Evolutionary conservation across 2,797 vertebrate species (phyloP).

Genomic region (Thripadectes ignobilis): DNA sequence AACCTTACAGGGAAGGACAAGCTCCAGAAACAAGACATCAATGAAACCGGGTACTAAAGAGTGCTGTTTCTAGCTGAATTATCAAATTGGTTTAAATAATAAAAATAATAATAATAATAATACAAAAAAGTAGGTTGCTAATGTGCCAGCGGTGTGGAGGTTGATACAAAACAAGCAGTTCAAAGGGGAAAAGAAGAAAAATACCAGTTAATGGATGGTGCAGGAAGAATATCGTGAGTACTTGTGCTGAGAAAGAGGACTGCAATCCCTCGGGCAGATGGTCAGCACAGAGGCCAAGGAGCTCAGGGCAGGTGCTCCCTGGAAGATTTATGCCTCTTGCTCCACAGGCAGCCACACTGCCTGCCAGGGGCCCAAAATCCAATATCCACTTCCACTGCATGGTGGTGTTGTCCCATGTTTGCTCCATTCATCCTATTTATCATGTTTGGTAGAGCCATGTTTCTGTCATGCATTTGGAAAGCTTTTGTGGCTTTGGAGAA

Average conservation of each 20-base stretch:
- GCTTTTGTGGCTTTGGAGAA: background rate
- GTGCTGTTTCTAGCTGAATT: background rate
- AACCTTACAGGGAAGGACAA: background rate
- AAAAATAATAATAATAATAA: background rate
- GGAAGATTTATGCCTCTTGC: background rate
- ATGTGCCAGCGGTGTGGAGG: accelerated
- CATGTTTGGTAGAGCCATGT: background rate
- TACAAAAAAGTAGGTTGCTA: background rate
- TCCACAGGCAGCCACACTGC: background rate
- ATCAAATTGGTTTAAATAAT: accelerated
- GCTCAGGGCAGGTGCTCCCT: background rate
- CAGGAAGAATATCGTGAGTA: background rate
- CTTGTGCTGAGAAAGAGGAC: background rate
- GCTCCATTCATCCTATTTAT: background rate
- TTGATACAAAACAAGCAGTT: background rate
- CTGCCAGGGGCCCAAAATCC: background rate
- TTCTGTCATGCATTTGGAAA: background rate
- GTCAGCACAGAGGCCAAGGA: background rate
- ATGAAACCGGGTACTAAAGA: background rate
- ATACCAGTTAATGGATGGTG: background rate
- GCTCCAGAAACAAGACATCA: background rate
- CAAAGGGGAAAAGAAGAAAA: background rate
- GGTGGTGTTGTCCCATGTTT: background rate
- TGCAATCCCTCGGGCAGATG: background rate
- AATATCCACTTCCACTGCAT: background rate